Evolutionary conservation across 2,797 vertebrate species (phyloP), one percentile per base, ranked within the genome.

Genomic region (Artibeus lituratus): DNA sequence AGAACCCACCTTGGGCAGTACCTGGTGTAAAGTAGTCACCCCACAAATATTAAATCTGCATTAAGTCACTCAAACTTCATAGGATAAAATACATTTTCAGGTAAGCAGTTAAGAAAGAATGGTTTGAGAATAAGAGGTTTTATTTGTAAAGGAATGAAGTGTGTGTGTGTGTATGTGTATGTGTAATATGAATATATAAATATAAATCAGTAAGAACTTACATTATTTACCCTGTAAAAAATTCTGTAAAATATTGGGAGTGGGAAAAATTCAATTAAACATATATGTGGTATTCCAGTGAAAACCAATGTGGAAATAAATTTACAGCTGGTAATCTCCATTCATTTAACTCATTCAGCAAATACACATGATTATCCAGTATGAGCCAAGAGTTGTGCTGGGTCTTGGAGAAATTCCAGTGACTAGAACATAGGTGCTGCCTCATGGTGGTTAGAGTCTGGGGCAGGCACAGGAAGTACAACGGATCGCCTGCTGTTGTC

Each of bases 321-420:
- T 92, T 94, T 95, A 39, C 39, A 86, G 70, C 12, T 77, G 35
- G 74, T 91, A 39, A 70, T 90, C n/a, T 86, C 55, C 44, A 88
- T 74, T 76, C 39, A 85, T 37, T 92, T 80, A 94, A 47, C 51
- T 92, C 74, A 93, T 80, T 94, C 81, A 90, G 86, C 70, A 87
- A 82, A 88, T 47, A 78, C 11, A 39, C 24, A 49, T 37, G 73
- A 87, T 42, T 21, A 82, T 35, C 19, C n/a, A 59, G 2, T 53
- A 57, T 32, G 51, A 83, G 51, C 16, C 26, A 35, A 49, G 7
- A 67, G 35, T 37, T 47, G 32, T 55, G 35, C 67, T 49, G 69
- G 76, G 29, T 37, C 47, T 80, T 47, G 11, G 14, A 80, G 74
- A 94, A 86, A 90, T 55, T 6, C 14, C 6, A 11, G 35, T 47